Conservation (phyloP, 2,797 vertebrate species). For the Meda fulgida region DNA sequence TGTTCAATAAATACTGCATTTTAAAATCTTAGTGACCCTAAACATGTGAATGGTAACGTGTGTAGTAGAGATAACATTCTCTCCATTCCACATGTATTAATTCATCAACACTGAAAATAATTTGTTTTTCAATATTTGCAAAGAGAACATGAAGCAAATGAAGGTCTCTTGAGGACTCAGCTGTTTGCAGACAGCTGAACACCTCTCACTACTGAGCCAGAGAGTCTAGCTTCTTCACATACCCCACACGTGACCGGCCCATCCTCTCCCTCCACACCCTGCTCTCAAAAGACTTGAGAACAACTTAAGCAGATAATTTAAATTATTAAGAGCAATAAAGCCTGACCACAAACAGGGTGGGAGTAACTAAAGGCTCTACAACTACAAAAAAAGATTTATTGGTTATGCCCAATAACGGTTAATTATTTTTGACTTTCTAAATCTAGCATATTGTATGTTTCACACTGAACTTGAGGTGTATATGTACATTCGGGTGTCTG, state of each 20-base stretch:
- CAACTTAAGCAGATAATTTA: constrained; percentile 3
- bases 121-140: neutral
- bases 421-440: neutral
- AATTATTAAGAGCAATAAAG: constrained; percentile 20
- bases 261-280: constrained; percentile 46
- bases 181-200: constrained; percentile 79
- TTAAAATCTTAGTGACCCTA: neutral
- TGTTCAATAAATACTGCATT: no score
- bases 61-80: neutral
- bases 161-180: constrained; percentile 58
- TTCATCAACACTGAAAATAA: neutral
- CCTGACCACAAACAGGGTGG: constrained; percentile 13
- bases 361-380: neutral
- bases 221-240: constrained; percentile 76
- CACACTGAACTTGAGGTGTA: neutral
- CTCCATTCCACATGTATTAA: neutral
- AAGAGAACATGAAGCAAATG: neutral
- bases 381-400: neutral
- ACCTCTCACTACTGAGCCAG: constrained; percentile 69
- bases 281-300: constrained; percentile 1
- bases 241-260: constrained; percentile 58
- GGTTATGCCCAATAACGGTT: neutral
- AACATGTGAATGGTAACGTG: neutral
- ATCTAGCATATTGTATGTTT: neutral
- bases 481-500: neutral